Conservation (phyloP, 2,888 invertebrate genomes). For the Oscheius sp. region DNA sequence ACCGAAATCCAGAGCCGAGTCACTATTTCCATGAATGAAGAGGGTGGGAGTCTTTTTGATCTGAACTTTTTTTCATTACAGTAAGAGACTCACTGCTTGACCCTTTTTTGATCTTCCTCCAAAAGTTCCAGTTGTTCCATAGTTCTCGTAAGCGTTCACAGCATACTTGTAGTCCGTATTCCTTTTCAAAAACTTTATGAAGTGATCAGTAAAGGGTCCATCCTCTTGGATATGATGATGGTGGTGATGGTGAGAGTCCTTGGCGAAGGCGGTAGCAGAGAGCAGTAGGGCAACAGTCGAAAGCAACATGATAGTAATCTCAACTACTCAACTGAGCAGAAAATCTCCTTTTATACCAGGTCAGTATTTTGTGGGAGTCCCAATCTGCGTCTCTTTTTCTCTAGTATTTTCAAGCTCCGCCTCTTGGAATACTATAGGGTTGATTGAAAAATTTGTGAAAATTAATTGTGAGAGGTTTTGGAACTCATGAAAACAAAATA, state of each 20-base stretch:
- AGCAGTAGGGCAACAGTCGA: background rate
- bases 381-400: slow-evolving; percentile 18
- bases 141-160: slow-evolving; percentile 16
- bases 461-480: too few species aligned
- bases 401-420: too few species aligned
- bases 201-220: slow-evolving; percentile 19
- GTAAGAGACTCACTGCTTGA: slow-evolving; percentile 46
- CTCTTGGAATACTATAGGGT: too few species aligned
- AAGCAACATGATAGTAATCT: background rate
- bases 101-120: slow-evolving; percentile 45
- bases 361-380: background rate
- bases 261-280: too few species aligned
- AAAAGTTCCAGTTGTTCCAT: slow-evolving; percentile 49
- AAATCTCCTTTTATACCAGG: slow-evolving; percentile 1
- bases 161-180: slow-evolving; percentile 8
- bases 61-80: background rate
- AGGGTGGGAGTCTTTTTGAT: slow-evolving; percentile 50
- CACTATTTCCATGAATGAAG: slow-evolving; percentile 67
- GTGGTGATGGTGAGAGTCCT: background rate
- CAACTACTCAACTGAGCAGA: background rate
- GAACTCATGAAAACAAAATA: too few species aligned
- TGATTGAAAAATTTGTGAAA: too few species aligned
- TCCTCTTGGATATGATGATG: background rate
- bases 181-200: slow-evolving; percentile 8
- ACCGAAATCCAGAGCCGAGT: slow-evolving; percentile 57